These are phyloP conservation scores for Axis porcinus DNA, from an alignment of 2,113 vertebrate species.

Conservation along the genomic window DNA sequence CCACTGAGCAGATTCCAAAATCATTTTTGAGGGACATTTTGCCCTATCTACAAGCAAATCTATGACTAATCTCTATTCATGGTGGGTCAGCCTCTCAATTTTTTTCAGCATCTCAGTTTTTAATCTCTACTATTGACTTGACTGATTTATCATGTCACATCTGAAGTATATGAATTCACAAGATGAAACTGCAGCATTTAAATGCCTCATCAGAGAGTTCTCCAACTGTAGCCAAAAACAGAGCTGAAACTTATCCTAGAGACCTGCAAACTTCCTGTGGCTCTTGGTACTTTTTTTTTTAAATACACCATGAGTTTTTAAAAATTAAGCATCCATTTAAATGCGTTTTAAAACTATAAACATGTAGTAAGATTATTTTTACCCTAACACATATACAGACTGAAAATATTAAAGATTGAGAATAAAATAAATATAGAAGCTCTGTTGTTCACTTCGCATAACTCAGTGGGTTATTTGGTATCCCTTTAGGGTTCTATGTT, in stretches of 20 bases:
- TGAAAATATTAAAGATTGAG: not conserved
- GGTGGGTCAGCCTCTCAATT: not conserved
- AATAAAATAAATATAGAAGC: conserved; percentile 3
- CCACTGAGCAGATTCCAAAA: not conserved
- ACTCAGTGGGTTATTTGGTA: not conserved
- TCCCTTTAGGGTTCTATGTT: not conserved
- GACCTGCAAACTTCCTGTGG: not conserved
- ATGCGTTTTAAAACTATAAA: not conserved
- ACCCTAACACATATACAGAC: not conserved
- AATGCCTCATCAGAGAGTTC: not conserved
- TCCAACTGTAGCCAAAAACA: not conserved
- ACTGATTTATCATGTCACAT: not conserved
- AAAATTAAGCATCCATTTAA: not conserved
- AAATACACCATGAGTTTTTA: not conserved
- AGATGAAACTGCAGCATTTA: not conserved
- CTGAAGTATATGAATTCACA: not conserved
- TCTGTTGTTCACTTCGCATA: not conserved
- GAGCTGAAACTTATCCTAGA: not conserved
- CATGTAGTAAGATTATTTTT: not conserved
- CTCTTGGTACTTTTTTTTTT: not conserved
- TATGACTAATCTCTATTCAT: not conserved
- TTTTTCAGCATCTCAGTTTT: not conserved
- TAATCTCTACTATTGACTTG: not conserved
- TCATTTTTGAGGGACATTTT: not conserved
- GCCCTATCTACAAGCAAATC: not conserved